These are phyloP conservation scores for Sipha flava DNA, from an alignment of 1,140 invertebrate genomes.

Conservation along the genomic window DNA sequence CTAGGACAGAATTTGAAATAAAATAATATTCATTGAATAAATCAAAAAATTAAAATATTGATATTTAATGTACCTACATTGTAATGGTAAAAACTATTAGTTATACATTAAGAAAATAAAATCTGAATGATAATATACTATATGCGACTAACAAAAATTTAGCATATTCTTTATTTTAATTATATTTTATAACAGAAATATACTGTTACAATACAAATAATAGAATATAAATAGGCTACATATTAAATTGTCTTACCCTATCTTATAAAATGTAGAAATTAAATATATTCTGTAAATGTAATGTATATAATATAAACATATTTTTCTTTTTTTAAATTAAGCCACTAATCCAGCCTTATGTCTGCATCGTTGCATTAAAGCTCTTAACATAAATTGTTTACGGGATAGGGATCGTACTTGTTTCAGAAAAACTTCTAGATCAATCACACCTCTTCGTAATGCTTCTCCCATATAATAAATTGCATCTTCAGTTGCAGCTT, in stretches of 20 bases:
- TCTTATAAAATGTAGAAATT: not conserved
- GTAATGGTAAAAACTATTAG: not conserved
- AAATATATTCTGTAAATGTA: not conserved
- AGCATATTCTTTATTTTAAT: not conserved
- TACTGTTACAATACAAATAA: not conserved
- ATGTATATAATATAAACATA: not conserved
- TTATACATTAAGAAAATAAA: not conserved
- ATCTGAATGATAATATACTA: not conserved
- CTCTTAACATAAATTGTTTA: slow-evolving; percentile 90
- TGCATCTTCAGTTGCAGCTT: slow-evolving; percentile 95
- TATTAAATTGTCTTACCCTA: not conserved
- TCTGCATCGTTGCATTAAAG: slow-evolving; percentile 91
- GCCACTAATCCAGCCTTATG: slow-evolving; percentile 77
- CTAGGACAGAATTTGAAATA: no score
- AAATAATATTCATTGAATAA: no score
- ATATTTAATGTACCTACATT: not conserved
- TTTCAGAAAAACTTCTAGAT: slow-evolving; percentile 92
- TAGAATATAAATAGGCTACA: not conserved
- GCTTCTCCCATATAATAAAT: slow-evolving; percentile 99
- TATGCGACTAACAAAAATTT: not conserved
- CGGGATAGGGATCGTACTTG: slow-evolving; percentile 90
- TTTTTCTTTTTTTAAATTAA: not conserved
- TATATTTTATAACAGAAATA: not conserved
- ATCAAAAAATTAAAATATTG: no score
- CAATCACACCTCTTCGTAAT: slow-evolving; percentile 81